Percentiles rank a stretch among this genome's conserved stretches.
Conservation (phyloP, 2,113 vertebrate species). For the Salminus brasiliensis region DNA sequence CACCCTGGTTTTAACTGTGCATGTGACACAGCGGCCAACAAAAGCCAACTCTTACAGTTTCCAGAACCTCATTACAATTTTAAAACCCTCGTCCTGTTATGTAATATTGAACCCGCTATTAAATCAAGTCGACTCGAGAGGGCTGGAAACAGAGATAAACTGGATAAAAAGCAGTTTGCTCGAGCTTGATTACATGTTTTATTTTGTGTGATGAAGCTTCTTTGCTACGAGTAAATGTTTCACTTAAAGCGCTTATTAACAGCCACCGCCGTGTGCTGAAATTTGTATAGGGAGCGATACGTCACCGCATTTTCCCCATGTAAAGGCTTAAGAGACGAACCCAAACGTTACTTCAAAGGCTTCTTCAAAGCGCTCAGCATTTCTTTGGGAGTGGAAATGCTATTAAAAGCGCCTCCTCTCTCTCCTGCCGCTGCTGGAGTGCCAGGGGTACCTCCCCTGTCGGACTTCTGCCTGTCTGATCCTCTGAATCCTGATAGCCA, state of each 20-base stretch:
- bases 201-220: background rate
- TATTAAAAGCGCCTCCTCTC: background rate
- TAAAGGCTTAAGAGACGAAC: background rate
- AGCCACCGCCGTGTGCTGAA: background rate
- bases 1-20: background rate
- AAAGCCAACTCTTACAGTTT: background rate
- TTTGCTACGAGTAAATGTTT: background rate
- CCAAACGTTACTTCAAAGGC: background rate
- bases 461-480: background rate
- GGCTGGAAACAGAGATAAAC: background rate
- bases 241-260: background rate
- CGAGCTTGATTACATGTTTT: conserved; percentile 3
- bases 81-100: conserved; percentile 13
- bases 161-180: background rate
- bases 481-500: conserved; percentile 3
- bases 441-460: background rate
- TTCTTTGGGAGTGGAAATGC: background rate
- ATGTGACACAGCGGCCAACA: conserved; percentile 15
- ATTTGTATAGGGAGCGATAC: background rate
- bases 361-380: background rate
- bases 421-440: background rate
- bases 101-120: conserved; percentile 14
- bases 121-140: background rate
- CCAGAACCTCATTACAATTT: conserved; percentile 31
- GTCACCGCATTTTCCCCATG: background rate